phyloP scores from a whole-genome alignment of 2,113 vertebrate genomes.

The Menura novaehollandiae region DNA sequence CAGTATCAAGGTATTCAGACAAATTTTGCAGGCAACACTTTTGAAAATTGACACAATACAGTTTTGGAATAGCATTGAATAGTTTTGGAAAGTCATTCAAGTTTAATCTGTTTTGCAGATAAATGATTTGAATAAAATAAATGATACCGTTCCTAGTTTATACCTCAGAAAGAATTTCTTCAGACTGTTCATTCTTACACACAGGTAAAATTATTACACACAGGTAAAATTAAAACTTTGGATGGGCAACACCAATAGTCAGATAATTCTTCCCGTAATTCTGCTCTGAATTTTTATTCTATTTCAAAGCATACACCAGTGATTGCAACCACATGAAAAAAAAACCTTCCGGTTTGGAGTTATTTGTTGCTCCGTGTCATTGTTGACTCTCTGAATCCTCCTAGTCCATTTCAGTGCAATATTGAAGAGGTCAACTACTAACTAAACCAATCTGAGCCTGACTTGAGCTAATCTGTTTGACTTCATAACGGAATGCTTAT shows the following conservation, averaged over 20 bases:
- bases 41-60: not conserved
- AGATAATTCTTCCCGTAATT: not conserved
- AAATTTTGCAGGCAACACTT: not conserved
- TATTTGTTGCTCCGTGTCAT: accelerated
- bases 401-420: not conserved
- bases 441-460: not conserved
- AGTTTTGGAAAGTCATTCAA: not conserved
- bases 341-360: not conserved
- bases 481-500: not conserved
- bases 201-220: not conserved
- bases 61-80: not conserved
- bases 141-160: not conserved
- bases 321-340: not conserved
- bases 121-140: constrained; percentile 23
- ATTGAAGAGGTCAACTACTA: not conserved
- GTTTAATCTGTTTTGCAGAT: not conserved
- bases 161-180: not conserved
- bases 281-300: not conserved
- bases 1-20: not conserved
- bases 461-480: not conserved
- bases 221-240: not conserved
- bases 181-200: not conserved
- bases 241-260: not conserved
- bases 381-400: not conserved
- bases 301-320: not conserved